phyloP scores from a whole-genome alignment of 2,888 invertebrate genomes.

The Tetragonisca angustula region DNA sequence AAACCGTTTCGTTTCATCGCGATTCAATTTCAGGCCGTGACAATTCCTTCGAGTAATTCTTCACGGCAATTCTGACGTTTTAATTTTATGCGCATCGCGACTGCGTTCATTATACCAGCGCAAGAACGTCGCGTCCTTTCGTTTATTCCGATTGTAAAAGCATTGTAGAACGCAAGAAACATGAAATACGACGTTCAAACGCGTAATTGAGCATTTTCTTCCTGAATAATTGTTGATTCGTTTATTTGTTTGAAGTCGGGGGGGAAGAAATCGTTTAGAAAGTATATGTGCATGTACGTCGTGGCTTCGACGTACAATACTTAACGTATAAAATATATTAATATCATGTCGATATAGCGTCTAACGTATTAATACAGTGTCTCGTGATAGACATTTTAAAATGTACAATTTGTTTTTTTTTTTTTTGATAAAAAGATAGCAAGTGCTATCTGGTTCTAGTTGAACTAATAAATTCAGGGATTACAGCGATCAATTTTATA shows the following conservation, averaged over 20 bases:
- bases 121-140: not conserved
- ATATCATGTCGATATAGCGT: too few species aligned
- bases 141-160: not conserved
- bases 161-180: not conserved
- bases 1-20: slow-evolving; percentile 27
- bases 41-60: slow-evolving; percentile 15
- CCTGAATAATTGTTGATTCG: not conserved
- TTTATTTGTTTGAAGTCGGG: too few species aligned
- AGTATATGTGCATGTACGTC: not conserved
- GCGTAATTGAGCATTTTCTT: not conserved
- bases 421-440: too few species aligned
- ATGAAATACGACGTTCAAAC: not conserved
- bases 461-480: too few species aligned
- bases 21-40: slow-evolving; percentile 10
- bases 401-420: too few species aligned
- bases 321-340: not conserved
- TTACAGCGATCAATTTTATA: too few species aligned
- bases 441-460: too few species aligned
- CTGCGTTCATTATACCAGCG: not conserved
- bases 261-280: not conserved
- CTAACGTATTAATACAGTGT: too few species aligned
- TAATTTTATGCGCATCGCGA: not conserved
- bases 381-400: too few species aligned
- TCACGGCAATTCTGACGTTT: not conserved
- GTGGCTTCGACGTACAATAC: not conserved